Base-by-base conservation (phyloP, 2,113 vertebrate species). In the Lota lota region DNA sequence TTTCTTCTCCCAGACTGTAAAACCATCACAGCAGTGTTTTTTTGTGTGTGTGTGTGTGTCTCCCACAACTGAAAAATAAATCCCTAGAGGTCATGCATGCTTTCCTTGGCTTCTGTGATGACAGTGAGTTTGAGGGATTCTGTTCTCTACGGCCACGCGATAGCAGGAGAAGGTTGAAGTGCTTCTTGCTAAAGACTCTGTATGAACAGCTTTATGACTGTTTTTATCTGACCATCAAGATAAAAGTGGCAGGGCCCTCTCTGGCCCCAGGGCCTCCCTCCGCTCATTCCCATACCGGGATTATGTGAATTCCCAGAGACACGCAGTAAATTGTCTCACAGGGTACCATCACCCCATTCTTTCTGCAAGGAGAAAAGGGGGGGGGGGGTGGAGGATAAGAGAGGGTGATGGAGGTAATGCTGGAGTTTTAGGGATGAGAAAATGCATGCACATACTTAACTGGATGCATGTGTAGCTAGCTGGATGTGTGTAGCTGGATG, bases 191-290 rank as follows among this genome's bases (percentile, higher is more conserved):
- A 93, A 93, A 93, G 89, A 92, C 91, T 64, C 67, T 77, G 17
- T 47, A 1, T 76, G 81, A 75, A 57, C 76, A 76, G 83, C 68
- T 93, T 93, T 88, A 88, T 79, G 80, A 89, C 92, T 24, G 24
- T 88, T 93, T 94, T 94, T 95, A 94, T 96, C 94, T 95, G 91
- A 88, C 91, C 90, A 94, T 93, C 91, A 82, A 95, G 95, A 97
- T 97, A 96, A 96, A 94, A 89, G 78, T 82, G 89, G 88, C 88
- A 82, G 88, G 78, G 79, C 73, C 83, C 79, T 88, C 88, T 91
- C 81, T 81, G 40, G 68, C 83, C 81, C 61, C 79, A 62, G 80
- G 84, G 76, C n/a, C 91, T 88, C 89, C 87, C 82, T 64, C 86
- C 92, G 88, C 88, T 75, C 89, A 87, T 90, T 91, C 92, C 90